phyloP scores from a whole-genome alignment of 1,140 invertebrate species.

The Cephus cinctus region DNA sequence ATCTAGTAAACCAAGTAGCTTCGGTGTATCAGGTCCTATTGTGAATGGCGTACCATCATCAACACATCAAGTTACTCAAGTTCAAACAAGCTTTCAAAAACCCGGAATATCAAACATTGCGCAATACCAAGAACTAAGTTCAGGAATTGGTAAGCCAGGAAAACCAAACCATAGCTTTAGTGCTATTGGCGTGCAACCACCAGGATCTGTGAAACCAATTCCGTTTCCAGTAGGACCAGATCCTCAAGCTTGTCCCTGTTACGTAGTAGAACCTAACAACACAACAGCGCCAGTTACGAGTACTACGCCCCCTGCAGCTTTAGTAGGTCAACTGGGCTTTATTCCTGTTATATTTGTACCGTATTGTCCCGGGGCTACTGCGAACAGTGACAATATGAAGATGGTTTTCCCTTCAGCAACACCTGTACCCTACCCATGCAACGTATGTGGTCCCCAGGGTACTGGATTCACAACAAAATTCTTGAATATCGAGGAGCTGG shows the following conservation, averaged over 20 bases:
- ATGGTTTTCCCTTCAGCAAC: constrained; percentile 59
- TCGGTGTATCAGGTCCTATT: too few relatives aligned
- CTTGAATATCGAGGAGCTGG: constrained; percentile 29
- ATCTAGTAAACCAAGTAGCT: constrained; percentile 11
- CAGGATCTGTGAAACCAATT: constrained; percentile 31
- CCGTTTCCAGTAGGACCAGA: constrained; percentile 36
- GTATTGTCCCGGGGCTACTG: constrained; percentile 56
- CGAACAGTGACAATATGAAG: constrained; percentile 51
- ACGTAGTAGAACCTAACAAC: constrained; percentile 35
- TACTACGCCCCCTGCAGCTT: constrained; percentile 19
- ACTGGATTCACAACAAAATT: constrained; percentile 19
- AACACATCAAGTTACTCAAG: not conserved
- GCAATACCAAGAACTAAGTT: not conserved
- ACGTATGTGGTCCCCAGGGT: constrained; percentile 23
- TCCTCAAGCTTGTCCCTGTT: constrained; percentile 40
- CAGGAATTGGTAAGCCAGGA: not conserved
- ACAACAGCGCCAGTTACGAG: constrained; percentile 15
- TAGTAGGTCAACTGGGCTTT: constrained; percentile 52
- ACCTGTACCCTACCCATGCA: constrained; percentile 48
- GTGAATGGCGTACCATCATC: too few relatives aligned
- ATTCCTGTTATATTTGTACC: constrained; percentile 63
- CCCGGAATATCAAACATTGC: not conserved
- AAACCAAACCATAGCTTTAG: constrained; percentile 16
- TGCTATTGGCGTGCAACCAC: constrained; percentile 35
- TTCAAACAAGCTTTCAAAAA: not conserved